A percentile compares a stretch with the other conserved stretches of the same genome.
Conservation (phyloP, 2,113 vertebrate species). For the Actinemys pallida region DNA sequence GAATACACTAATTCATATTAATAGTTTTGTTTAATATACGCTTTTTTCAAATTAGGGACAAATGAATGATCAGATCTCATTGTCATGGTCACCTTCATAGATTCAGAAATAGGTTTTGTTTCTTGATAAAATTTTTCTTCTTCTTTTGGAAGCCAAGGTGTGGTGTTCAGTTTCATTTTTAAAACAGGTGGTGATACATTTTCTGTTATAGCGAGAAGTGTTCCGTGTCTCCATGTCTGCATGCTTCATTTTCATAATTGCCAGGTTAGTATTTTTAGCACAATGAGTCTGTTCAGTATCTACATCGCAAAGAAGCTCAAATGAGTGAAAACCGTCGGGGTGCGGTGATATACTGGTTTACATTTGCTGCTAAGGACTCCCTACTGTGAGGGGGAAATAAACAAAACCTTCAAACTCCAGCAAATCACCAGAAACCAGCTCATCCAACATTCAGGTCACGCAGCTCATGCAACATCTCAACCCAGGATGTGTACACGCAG, state of each 20-base stretch:
- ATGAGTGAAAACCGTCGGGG: background rate
- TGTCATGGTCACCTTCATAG: background rate
- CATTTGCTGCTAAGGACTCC: background rate
- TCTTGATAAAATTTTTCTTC: background rate
- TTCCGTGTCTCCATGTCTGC: background rate
- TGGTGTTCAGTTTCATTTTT: background rate
- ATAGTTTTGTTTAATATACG: background rate
- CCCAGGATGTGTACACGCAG: fast-evolving
- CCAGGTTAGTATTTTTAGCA: fast-evolving
- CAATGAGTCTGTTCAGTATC: background rate
- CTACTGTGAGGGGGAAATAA: background rate
- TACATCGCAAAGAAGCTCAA: background rate
- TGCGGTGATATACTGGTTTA: fast-evolving
- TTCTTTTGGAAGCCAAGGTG: background rate
- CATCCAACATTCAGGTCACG: background rate
- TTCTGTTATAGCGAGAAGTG: background rate
- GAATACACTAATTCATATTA: background rate
- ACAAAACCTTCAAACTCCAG: background rate
- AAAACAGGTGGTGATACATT: background rate
- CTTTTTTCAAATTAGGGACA: background rate
- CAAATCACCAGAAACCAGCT: background rate
- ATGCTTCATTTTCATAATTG: fast-evolving
- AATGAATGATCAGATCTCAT: background rate
- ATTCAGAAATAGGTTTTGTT: background rate
- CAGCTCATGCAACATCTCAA: background rate